Percentiles rank a stretch among this genome's conserved stretches.
phyloP scores from a whole-genome alignment of 2,113 vertebrate genomes.

The Myrmophylax atrothorax region DNA sequence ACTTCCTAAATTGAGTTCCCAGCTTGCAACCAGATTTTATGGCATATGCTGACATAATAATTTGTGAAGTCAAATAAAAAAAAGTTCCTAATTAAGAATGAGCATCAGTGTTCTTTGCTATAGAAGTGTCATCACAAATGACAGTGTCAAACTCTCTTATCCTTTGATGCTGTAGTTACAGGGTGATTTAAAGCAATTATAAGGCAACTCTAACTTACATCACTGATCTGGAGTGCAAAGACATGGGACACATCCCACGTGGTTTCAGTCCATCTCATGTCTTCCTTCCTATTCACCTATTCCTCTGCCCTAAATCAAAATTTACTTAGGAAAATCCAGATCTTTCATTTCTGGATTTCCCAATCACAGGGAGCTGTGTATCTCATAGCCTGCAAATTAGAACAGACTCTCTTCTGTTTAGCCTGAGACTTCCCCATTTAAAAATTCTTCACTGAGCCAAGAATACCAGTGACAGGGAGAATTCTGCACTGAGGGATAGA shows the following conservation, averaged over 20 bases:
- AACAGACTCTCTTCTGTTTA: constrained; percentile 57
- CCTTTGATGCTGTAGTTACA: background rate
- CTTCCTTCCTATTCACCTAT: background rate
- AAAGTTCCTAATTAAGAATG: background rate
- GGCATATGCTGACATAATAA: background rate
- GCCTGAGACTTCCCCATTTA: constrained; percentile 22
- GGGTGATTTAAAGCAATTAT: background rate
- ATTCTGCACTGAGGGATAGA: background rate
- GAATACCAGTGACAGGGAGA: background rate
- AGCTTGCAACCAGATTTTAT: background rate
- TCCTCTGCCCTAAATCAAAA: background rate
- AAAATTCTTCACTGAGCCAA: constrained; percentile 36
- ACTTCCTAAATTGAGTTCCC: background rate
- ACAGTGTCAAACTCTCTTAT: background rate
- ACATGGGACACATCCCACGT: background rate
- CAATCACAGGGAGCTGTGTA: background rate
- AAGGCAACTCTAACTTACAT: background rate
- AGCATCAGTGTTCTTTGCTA: background rate
- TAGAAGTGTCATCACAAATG: background rate
- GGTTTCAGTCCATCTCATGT: background rate
- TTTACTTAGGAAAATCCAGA: background rate
- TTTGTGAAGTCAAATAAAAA: background rate
- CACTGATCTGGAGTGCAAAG: background rate
- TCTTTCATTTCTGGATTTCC: background rate
- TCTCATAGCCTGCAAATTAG: constrained; percentile 15